phyloP scores from a whole-genome alignment of 2,888 invertebrate species.

The Drosophila setosimentum region DNA sequence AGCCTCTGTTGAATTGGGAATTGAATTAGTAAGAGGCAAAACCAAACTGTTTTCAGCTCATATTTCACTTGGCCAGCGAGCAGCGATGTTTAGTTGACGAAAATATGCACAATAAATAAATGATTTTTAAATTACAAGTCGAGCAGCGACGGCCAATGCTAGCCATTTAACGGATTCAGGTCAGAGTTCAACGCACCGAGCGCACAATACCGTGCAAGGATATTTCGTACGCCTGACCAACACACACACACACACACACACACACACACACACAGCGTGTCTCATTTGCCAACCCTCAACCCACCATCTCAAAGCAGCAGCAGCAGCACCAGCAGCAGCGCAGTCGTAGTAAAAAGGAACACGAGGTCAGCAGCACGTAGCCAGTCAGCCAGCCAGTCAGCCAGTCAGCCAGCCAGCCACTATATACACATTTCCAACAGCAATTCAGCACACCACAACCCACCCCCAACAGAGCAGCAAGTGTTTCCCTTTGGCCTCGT shows the following conservation, averaged over 20 bases:
- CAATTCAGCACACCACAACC: constrained; percentile 1
- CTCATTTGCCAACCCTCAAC: neutral
- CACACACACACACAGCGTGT: neutral
- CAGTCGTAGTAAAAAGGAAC: constrained; percentile 65
- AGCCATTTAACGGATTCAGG: constrained; percentile 55
- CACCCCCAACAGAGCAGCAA: constrained; percentile 14
- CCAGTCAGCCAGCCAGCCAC: neutral
- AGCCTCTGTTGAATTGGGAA: constrained; percentile 8
- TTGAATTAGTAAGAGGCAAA: constrained; percentile 33
- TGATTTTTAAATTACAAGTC: constrained; percentile 63
- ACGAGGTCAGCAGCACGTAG: constrained; percentile 74
- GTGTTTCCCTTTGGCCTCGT: constrained; percentile 75
- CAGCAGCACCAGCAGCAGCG: neutral
- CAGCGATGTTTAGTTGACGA: constrained; percentile 62
- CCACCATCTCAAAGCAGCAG: neutral
- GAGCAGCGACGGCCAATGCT: constrained; percentile 30
- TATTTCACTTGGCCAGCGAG: constrained; percentile 26
- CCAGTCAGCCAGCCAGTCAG: constrained; percentile 10
- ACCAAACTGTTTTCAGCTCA: constrained; percentile 11
- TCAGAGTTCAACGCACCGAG: constrained; percentile 69
- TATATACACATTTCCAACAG: neutral
- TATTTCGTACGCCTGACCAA: constrained; percentile 56
- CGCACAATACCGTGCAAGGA: constrained; percentile 63
- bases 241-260: constrained; percentile 1
- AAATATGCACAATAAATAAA: constrained; percentile 67